Evolutionary conservation across 2,888 invertebrate genomes (phyloP).

Genomic region (Fragum sueziense): DNA sequence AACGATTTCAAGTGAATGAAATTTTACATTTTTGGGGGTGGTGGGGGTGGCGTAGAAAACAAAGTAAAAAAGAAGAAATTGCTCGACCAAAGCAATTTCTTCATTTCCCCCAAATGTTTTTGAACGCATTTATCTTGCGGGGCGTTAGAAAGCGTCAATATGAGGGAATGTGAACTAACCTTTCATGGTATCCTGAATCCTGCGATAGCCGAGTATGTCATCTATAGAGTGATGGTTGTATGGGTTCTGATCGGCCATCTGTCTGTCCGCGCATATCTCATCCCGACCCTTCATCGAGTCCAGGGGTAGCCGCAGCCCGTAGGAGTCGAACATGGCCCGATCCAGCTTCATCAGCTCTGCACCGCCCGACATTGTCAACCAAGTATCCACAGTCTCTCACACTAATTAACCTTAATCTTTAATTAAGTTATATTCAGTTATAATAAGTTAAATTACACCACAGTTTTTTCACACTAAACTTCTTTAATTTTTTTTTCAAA

Average conservation of each 20-base stretch:
- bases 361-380: constrained; percentile 17
- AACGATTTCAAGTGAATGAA: too few relatives aligned
- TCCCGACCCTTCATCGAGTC: constrained; percentile 53
- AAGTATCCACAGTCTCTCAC: background rate
- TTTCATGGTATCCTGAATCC: constrained; percentile 61
- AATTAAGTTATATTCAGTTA: too few relatives aligned
- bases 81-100: background rate
- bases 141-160: too few relatives aligned
- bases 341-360: constrained; percentile 50
- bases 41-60: background rate
- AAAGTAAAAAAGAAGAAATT: constrained; percentile 4
- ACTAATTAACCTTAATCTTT: background rate
- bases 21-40: too few relatives aligned
- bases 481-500: too few relatives aligned
- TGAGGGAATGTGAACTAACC: constrained; percentile 39
- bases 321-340: constrained; percentile 53
- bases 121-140: too few relatives aligned
- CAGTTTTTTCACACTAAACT: too few relatives aligned
- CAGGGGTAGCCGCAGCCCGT: constrained; percentile 47
- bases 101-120: background rate
- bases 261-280: constrained; percentile 49
- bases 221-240: constrained; percentile 74
- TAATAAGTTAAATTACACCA: too few relatives aligned
- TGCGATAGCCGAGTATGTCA: constrained; percentile 69
- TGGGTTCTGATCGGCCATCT: constrained; percentile 33